These are phyloP conservation scores for Chromobotia macracanthus DNA, from an alignment of 2,797 vertebrate genomes.

Conservation along the genomic window DNA sequence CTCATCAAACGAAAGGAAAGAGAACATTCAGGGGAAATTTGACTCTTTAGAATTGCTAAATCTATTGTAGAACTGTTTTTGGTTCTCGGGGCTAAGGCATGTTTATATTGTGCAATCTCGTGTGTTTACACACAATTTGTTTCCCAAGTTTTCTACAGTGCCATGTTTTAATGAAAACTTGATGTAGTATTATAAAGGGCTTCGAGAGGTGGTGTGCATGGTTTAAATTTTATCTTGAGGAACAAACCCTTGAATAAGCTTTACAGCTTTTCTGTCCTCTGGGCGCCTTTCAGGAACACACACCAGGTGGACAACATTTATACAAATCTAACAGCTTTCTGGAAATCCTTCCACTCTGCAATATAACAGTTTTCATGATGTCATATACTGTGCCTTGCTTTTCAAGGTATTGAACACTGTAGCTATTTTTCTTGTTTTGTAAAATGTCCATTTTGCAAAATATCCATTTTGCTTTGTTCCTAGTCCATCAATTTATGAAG, in stretches of 20 bases:
- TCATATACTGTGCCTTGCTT: background rate
- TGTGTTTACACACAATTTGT: conserved; percentile 26
- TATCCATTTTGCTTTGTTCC: background rate
- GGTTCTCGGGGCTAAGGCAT: background rate
- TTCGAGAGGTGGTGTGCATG: conserved; percentile 21
- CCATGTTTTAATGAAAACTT: conserved; percentile 45
- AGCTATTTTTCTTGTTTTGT: background rate
- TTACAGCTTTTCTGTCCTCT: background rate
- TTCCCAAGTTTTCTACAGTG: conserved; percentile 44
- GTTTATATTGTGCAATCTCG: conserved; percentile 26
- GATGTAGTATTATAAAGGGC: conserved; percentile 43
- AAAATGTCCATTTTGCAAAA: no score
- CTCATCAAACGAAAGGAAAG: background rate
- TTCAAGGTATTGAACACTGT: conserved; percentile 18
- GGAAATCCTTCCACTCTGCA: conserved; percentile 13
- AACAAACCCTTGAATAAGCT: conserved; percentile 17
- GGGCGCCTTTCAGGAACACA: conserved; percentile 38
- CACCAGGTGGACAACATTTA: background rate
- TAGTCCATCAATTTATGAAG: background rate
- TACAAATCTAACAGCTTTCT: conserved; percentile 42
- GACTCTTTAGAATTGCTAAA: background rate
- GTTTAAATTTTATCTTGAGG: conserved; percentile 13
- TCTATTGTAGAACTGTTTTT: background rate
- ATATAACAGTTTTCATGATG: background rate
- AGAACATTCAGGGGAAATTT: conserved; percentile 9